Evolutionary conservation across 2,113 vertebrate genomes (phyloP).

Genomic region (Pardalotus punctatus): DNA sequence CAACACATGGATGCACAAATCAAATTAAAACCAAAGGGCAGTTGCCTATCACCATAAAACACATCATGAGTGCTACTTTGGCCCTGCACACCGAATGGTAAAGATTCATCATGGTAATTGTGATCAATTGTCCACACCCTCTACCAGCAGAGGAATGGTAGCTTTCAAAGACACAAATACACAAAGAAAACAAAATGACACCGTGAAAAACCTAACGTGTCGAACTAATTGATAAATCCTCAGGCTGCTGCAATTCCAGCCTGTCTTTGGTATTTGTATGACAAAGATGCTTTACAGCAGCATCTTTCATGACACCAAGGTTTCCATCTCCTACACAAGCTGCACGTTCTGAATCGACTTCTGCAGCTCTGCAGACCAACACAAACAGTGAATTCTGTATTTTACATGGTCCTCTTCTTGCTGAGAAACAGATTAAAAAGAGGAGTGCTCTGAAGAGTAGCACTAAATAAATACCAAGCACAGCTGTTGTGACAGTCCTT

Average conservation of each 20-base stretch:
- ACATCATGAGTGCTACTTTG: rapidly evolving
- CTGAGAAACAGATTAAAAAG: not conserved
- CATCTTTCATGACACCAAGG: not conserved
- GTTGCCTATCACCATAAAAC: not conserved
- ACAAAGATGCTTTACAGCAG: not conserved
- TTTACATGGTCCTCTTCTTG: not conserved
- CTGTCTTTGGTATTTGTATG: not conserved
- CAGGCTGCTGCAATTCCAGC: not conserved
- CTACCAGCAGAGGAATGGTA: not conserved
- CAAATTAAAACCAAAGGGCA: not conserved
- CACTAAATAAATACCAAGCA: not conserved
- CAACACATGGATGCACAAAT: not conserved
- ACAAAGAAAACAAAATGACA: not conserved
- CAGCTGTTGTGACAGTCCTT: not conserved
- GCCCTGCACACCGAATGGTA: not conserved
- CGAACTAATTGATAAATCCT: not conserved
- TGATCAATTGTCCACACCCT: not conserved
- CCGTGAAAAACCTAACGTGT: not conserved
- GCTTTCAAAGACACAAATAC: not conserved
- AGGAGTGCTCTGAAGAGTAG: not conserved
- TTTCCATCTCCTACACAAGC: not conserved
- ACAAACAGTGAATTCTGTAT: rapidly evolving
- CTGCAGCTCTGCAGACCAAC: not conserved
- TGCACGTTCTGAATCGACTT: rapidly evolving
- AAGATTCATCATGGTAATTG: not conserved